These are phyloP conservation scores for Anoura caudifer DNA, from an alignment of 2,113 vertebrate genomes.

Conservation along the genomic window DNA sequence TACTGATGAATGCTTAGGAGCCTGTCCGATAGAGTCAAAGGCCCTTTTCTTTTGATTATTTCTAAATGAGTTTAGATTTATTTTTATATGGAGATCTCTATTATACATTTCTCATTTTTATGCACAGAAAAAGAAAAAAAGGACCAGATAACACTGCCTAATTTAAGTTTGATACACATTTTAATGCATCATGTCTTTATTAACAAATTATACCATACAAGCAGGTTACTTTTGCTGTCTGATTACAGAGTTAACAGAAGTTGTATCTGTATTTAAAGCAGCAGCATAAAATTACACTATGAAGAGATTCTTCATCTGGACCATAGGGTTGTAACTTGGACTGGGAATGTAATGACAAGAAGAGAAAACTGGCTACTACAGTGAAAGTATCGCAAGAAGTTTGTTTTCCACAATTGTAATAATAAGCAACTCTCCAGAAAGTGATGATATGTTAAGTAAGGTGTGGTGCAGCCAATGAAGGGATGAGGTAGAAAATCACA, in stretches of 20 bases:
- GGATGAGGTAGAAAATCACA: neutral
- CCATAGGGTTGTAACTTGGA: slow-evolving; percentile 18
- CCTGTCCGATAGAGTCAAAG: neutral
- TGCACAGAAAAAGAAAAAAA: neutral
- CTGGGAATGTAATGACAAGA: neutral
- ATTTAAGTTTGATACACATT: neutral
- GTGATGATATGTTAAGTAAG: neutral
- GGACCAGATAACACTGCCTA: accelerated
- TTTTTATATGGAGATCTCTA: neutral
- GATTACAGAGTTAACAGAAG: slow-evolving; percentile 65
- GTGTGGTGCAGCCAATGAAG: neutral
- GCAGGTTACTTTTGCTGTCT: slow-evolving; percentile 54
- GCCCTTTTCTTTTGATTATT: neutral
- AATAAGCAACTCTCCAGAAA: neutral
- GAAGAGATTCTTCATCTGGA: neutral
- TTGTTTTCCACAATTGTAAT: slow-evolving; percentile 33
- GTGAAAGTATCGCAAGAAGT: neutral
- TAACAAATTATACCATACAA: slow-evolving; percentile 65
- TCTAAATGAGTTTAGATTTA: neutral
- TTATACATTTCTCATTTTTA: neutral
- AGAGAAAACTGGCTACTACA: slow-evolving; percentile 15
- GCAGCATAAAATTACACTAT: slow-evolving; percentile 14
- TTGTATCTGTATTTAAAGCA: slow-evolving; percentile 14
- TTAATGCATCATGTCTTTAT: slow-evolving; percentile 57
- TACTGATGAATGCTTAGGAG: neutral